Base-by-base conservation (phyloP, 2,888 invertebrate species). In the Spicauda simplicius region DNA sequence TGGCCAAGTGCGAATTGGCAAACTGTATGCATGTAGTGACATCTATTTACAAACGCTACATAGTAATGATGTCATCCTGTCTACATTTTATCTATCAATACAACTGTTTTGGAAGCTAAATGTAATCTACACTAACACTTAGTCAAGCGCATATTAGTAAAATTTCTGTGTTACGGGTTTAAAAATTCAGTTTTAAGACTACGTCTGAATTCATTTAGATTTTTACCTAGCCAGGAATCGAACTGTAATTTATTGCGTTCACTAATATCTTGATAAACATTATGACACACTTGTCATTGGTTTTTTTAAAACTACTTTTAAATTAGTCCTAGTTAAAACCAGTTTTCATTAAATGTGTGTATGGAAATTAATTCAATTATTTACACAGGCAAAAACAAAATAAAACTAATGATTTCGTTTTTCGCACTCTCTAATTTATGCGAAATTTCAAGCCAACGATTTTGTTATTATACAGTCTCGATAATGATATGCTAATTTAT, bases 381-480 rank as follows among this genome's bases (percentile, higher is more conserved):
- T 45, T 10, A 45, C 1, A 1, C 2, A 48, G 6, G 6, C 1
- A 48, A 48, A 48, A 48, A 48, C 14, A 8, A 48, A 11, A 48
- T 7, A 16, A 48, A 48, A 48, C 8, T 1, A 48, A 7, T 48
- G 25, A 25, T 2, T 25, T 25, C 25, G 25, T 25, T 48, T 8
- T 48, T 48, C n/a, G 48, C 48, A 16, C 48, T 48, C 48, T 48
- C 48, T 48, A 48, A 48, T 48, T 48, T 48, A 48, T 48, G 48
- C 48, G 7, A 16, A 48, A 48, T 48, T 7, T n/a, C 48, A 4
- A 48, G 16, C 16, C 16, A 45, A 48, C 16, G 48, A 48, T 48
- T 48, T n/a, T 48, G 16, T 48, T 48, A 48, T 48, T 48, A 48
- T 16, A 48, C 16, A 48, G 16, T 14, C 14, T 16, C 2, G 16